Evolutionary conservation across 1,140 invertebrate genomes (phyloP), one percentile per base, ranked within the genome.

Genomic region (Steinernema feltiae): DNA sequence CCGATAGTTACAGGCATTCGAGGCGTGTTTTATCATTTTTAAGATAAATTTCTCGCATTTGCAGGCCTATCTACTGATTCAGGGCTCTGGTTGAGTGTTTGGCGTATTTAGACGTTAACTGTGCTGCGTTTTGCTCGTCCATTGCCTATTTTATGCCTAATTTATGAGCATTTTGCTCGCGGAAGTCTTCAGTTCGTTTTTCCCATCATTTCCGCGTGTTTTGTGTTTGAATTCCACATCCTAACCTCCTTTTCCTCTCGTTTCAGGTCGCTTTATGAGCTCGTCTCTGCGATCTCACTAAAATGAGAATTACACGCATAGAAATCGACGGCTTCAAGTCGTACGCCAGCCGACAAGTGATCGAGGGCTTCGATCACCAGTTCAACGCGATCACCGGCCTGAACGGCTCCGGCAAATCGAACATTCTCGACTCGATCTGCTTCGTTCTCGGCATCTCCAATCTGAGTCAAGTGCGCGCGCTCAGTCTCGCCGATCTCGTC

Each of bases 361-460:
- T 99, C n/a, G 91, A 91, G 78, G 93, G 92, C 27, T 99, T 99
- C 87, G 96, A 99, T 88, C 90, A 90, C 1, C 90, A 94, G 87
- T 99, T 99, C 86, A 99, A 98, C 85, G 97, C 97, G 12, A 98
- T 99, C 69, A 99, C 97, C 48, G 97, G 97, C 15, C 88, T 98
- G 3, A 99, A 99, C 88, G 97, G 97, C 1, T 95, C 93, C 78
- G 97, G 97, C 69, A 99, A 99, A 89, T 98, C 95, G 0, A 99
- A 99, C 86, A 95, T 99, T 86, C 89, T 99, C 53, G 97, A 99
- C 89, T 91, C 93, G 15, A 98, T 99, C 87, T 98, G 96, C 87
- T 99, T 99, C 87, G 91, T 98, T 17, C 88, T 99, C 1, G 97
- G 97, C 63, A 96, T 98, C 35, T 91, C 92, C n/a, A 97, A 97